Base-by-base conservation (phyloP, 2,797 vertebrate species). In the Chloroceryle inda region DNA sequence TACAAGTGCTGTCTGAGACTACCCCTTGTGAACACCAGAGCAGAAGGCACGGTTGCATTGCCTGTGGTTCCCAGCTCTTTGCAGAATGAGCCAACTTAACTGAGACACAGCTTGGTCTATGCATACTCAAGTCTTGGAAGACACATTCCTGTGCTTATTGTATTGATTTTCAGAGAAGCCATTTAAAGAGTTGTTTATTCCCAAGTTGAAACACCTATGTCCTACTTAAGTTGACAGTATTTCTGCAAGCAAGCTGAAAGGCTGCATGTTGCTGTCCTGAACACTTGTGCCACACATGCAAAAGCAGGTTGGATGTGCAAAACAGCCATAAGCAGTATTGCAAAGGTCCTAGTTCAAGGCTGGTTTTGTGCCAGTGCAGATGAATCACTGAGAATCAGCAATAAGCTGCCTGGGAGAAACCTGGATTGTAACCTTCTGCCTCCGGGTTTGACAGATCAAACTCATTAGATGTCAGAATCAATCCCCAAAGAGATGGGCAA, bases 271-370 rank as follows among this genome's bases (percentile, higher is more conserved):
- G 61, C 71, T 74, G 56, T 45, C 15, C 19, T 67, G 66, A 27
- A 31, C 0, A 1, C 50, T 55, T 19, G 61, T 56, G 47, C 37
- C 20, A 5, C 15, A 0, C 5, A 4, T 74, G 62, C 38, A 26
- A 31, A 55, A 58, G 13, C 44, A 22, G 45, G 23, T 27, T 56
- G 47, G 61, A 11, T 52, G 42, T 52, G 40, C 47, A 61, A 23
- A 78, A 18, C 26, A 22, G 31, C 29, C 35, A 2, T 27, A 44
- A 81, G 50, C 33, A 64, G 31, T 14, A 26, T 14, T 62, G 75
- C 35, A 58, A 21, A 63, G 24, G 33, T 55, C 40, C 23, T 68
- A 6, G 64, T 68, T 52, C 8, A 33, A 29, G 50, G n/a, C 61
- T 62, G 22, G 55, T 20, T 19, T 66, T 71, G 31, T 80, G 69